These are phyloP conservation scores for Aphidius colemani DNA, from an alignment of 2,888 invertebrate species.

Conservation along the genomic window DNA sequence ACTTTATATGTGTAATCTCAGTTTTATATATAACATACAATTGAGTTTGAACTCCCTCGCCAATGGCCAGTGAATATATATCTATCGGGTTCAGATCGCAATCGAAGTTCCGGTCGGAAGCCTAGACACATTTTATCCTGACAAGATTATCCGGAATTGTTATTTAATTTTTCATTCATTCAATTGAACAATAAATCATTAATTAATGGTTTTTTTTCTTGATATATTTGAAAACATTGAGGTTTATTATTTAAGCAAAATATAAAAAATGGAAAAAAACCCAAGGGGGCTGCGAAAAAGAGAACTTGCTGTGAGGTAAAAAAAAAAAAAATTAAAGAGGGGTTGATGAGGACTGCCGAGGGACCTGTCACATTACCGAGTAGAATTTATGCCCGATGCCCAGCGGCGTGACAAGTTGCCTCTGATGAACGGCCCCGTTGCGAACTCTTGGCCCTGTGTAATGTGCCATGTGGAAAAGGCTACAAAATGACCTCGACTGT, in stretches of 20 bases:
- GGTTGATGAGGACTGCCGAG: conserved; percentile 23
- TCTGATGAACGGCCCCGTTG: conserved; percentile 59
- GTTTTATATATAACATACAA: neutral
- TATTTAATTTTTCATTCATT: neutral
- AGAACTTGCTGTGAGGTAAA: no score
- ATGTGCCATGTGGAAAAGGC: conserved; percentile 27
- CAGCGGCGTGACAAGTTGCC: conserved; percentile 61
- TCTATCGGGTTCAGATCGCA: conserved; percentile 46
- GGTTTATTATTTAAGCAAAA: no score
- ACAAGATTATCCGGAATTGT: conserved; percentile 22
- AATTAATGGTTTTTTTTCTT: neutral
- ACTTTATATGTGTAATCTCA: conserved; percentile 22
- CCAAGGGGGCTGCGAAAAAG: no score
- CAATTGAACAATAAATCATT: neutral
- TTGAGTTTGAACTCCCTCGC: neutral
- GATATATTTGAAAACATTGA: no score
- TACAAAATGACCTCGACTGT: conserved; percentile 12
- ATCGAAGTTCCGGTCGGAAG: conserved; percentile 56
- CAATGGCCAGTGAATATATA: neutral
- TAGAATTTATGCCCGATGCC: conserved; percentile 60
- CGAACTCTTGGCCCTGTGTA: conserved; percentile 57
- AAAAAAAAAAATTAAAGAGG: neutral
- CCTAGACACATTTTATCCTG: conserved; percentile 20
- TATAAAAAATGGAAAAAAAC: no score
- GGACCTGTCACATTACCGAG: conserved; percentile 59